Percentiles rank a stretch among this genome's conserved stretches.
phyloP scores from a whole-genome alignment of 1,140 invertebrate genomes.

The Panagrolaimus sp. region DNA sequence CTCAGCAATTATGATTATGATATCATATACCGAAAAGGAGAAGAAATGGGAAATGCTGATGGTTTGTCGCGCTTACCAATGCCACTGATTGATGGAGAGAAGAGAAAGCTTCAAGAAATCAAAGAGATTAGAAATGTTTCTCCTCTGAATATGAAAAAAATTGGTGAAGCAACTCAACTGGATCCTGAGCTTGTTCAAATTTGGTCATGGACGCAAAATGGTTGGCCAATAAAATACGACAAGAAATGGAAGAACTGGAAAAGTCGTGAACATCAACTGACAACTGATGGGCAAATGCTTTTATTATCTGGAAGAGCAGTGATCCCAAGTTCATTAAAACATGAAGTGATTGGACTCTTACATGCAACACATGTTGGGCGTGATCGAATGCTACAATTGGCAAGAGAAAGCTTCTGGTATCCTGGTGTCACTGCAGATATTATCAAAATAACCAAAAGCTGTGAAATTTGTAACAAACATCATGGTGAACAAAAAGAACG shows the following conservation, averaged over 20 bases:
- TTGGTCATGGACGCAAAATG: background rate
- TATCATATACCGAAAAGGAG: background rate
- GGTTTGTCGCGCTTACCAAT: background rate
- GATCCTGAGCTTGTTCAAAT: background rate
- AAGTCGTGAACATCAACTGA: background rate
- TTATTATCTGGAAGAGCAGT: too few species aligned
- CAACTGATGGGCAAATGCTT: too few species aligned
- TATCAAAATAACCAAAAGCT: background rate
- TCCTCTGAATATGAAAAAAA: background rate
- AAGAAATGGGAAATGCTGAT: slow-evolving; percentile 18
- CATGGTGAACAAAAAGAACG: background rate
- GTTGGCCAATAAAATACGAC: slow-evolving; percentile 3
- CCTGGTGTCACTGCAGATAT: background rate
- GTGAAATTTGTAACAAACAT: background rate
- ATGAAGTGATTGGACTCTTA: slow-evolving; percentile 41
- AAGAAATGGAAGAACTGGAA: background rate
- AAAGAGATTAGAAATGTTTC: background rate
- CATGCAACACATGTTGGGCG: slow-evolving; percentile 50
- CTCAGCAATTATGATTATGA: background rate
- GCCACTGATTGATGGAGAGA: too few species aligned
- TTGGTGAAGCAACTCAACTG: background rate
- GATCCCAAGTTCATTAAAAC: slow-evolving; percentile 39
- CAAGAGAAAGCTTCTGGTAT: slow-evolving; percentile 41
- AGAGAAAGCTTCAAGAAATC: background rate
- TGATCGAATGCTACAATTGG: slow-evolving; percentile 53